These are phyloP conservation scores for Rhorus exstirpatorius DNA, from an alignment of 2,888 invertebrate genomes.

Conservation along the genomic window DNA sequence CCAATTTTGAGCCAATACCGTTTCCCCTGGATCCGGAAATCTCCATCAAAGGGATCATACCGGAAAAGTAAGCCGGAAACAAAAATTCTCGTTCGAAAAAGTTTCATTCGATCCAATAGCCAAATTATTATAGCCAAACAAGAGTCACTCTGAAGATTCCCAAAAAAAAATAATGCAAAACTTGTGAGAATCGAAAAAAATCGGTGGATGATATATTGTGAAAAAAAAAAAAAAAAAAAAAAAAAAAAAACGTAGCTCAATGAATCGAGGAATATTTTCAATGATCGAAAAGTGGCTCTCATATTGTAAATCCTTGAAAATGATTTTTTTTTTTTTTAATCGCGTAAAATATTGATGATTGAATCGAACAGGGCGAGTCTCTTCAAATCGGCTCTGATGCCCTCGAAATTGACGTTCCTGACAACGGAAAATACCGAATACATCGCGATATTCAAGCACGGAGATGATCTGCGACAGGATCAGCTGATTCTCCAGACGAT, in stretches of 20 bases:
- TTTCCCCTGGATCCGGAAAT: conserved; percentile 98
- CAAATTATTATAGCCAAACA: too few species aligned
- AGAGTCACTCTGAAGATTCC: too few species aligned
- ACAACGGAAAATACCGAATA: conserved; percentile 94
- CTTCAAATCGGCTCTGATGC: conserved; percentile 99
- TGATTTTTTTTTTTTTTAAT: neutral
- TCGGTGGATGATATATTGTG: too few species aligned
- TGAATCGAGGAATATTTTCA: too few species aligned
- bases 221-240: conserved; percentile 1
- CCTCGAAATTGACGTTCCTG: conserved; percentile 95
- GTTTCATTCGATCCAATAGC: too few species aligned
- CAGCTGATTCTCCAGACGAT: conserved; percentile 99
- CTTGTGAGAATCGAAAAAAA: too few species aligned
- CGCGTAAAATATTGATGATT: too few species aligned
- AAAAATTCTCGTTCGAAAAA: neutral
- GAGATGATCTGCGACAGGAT: conserved; percentile 98
- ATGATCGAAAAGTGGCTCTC: neutral
- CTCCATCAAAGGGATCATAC: conserved; percentile 94
- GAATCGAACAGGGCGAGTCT: conserved; percentile 89
- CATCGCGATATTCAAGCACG: conserved; percentile 98
- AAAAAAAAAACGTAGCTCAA: too few species aligned
- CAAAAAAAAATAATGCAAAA: too few species aligned
- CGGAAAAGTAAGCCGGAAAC: conserved; percentile 89
- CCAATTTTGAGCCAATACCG: conserved; percentile 96
- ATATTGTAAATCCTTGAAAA: neutral